Evolutionary conservation across 2,888 invertebrate genomes (phyloP), one percentile per base, ranked within the genome.

Genomic region (Dynastes maya): DNA sequence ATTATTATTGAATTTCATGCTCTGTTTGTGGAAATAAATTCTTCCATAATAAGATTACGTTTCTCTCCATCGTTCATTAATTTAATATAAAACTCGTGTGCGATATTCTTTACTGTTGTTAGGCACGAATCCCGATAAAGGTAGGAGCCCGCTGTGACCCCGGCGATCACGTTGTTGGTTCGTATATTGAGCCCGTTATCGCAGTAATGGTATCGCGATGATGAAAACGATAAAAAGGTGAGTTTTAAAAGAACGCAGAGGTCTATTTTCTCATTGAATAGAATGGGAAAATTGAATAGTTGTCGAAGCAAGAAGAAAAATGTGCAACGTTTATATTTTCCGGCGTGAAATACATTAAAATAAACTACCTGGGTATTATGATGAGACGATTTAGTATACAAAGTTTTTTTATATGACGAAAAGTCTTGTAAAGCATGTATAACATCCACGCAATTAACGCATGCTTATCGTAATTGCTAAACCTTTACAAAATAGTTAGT

Each of bases 71-170:
- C 61, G 72, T 40, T 61, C 72, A 74, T 74, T 74, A 74, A 74
- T 74, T 74, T 74, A 74, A 74, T 74, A 74, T 61, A 74, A 74
- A 74, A 74, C 45, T 74, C 72, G 72, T 74, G 72, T 51, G 68
- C 72, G 45, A 61, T 74, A 74, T 61, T 74, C 72, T 61, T 74
- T 74, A 74, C 72, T 74, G 61, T 61, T 61, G 61, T 40, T 49
- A 61, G 45, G 40, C 72, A 74, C 72, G 72, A 74, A 74, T 74
- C 27, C 61, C 72, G 45, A 61, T 74, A 74, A 40, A 61, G 29
- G 6, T 40, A 2, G 4, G 9, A 9, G 5, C 32, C 2, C 8
- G 55, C 37, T 32, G 37, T n/a, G 22, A 1, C 45, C 40, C 40
- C 45, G 16, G 22, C 9, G 55, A 22, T 8, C 55, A 8, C 32